A percentile compares a stretch with the other conserved stretches of the same genome.
Conservation (phyloP, 1,140 invertebrate species). For the Odontomachus brunneus region DNA sequence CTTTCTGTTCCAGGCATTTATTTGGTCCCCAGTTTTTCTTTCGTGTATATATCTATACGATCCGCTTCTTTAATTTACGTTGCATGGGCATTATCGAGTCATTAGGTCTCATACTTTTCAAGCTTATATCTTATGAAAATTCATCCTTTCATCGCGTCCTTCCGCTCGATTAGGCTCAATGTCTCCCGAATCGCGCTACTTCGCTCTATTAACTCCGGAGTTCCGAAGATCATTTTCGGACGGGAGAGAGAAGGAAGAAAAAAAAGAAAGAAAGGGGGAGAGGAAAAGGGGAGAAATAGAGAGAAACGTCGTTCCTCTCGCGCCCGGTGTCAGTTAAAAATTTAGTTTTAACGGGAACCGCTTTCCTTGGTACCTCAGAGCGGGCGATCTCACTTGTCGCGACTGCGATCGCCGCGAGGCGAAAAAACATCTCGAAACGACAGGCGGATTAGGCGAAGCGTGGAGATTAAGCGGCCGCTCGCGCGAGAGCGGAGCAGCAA, state of each 20-base stretch:
- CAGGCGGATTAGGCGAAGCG: constrained; percentile 52
- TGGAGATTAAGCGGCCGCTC: constrained; percentile 50
- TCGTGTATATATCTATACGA: too few relatives aligned
- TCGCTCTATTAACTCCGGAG: constrained; percentile 27
- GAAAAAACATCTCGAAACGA: constrained; percentile 37
- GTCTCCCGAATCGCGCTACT: constrained; percentile 13
- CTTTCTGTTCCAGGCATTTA: too few relatives aligned
- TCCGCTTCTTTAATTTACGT: not conserved
- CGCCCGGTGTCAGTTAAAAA: constrained; percentile 15
- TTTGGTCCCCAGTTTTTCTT: too few relatives aligned
- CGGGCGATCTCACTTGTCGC: not conserved
- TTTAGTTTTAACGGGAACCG: constrained; percentile 19
- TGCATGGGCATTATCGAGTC: constrained; percentile 7
- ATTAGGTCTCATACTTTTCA: not conserved
- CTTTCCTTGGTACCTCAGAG: not conserved
- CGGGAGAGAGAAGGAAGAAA: too few relatives aligned
- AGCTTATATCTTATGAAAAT: constrained; percentile 32
- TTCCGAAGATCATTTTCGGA: constrained; percentile 21
- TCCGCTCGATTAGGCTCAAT: constrained; percentile 10
- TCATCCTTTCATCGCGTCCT: constrained; percentile 19
- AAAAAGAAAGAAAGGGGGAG: too few relatives aligned
- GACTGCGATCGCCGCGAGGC: not conserved
- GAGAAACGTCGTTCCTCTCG: not conserved
- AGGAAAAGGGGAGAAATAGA: too few relatives aligned
- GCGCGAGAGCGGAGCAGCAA: constrained; percentile 40